These are phyloP conservation scores for Scarus forsteni DNA, from an alignment of 2,797 vertebrate species.

Conservation along the genomic window DNA sequence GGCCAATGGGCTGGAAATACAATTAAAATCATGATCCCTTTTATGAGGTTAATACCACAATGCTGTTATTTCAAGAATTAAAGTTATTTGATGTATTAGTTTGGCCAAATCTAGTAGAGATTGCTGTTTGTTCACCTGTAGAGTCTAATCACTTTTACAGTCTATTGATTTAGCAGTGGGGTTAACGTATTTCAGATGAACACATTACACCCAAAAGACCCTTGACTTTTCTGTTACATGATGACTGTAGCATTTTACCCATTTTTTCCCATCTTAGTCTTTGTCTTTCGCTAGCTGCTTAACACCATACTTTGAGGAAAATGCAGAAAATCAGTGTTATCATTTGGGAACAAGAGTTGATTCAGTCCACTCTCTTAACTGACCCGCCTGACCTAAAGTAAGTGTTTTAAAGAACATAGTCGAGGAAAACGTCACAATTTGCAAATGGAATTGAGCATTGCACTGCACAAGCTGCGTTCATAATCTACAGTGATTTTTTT, in stretches of 20 bases:
- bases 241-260: background rate
- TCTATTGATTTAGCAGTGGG: too few relatives aligned
- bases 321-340: constrained; percentile 29
- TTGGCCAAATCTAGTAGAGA: too few relatives aligned
- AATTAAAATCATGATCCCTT: too few relatives aligned
- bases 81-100: too few relatives aligned
- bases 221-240: too few relatives aligned
- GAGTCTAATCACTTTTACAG: too few relatives aligned
- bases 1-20: too few relatives aligned
- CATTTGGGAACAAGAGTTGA: constrained; percentile 24
- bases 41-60: too few relatives aligned
- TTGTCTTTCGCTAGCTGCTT: constrained; percentile 1
- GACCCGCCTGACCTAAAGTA: constrained; percentile 5
- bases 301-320: constrained; percentile 21
- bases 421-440: constrained; percentile 23
- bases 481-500: constrained; percentile 39
- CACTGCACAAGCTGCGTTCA: constrained; percentile 8
- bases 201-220: too few relatives aligned
- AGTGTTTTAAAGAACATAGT: constrained; percentile 10
- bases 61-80: too few relatives aligned
- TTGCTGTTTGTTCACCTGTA: too few relatives aligned
- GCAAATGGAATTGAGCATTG: constrained; percentile 17
- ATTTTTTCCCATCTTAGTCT: constrained; percentile 18
- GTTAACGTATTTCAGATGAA: too few relatives aligned
- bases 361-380: constrained; percentile 18